Percentiles rank a stretch among this genome's conserved stretches.
These are phyloP conservation scores for Caenorhabditis drosophilae DNA, from an alignment of 2,888 invertebrate species.

Conservation along the genomic window DNA sequence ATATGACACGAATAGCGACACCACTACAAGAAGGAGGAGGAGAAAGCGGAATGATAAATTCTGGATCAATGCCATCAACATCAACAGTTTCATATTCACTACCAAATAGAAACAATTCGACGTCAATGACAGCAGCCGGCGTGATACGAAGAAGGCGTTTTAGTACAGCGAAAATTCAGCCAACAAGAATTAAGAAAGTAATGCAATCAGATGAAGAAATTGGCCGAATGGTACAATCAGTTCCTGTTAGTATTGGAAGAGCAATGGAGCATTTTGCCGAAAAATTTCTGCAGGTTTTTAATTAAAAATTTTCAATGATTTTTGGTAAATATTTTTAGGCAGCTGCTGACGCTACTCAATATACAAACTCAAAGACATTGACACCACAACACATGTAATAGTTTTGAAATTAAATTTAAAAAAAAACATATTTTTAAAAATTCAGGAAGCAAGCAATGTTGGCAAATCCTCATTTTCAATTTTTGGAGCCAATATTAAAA, in stretches of 20 bases:
- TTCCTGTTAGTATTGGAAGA: conserved; percentile 86
- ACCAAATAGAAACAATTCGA: background rate
- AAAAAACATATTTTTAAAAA: conserved; percentile 18
- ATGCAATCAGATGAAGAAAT: conserved; percentile 99
- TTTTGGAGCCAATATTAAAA: conserved; percentile 56
- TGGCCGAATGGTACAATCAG: conserved; percentile 98
- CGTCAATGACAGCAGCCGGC: conserved; percentile 12
- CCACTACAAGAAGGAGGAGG: no score
- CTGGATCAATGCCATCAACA: background rate
- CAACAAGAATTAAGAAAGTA: conserved; percentile 91
- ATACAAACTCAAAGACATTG: conserved; percentile 54
- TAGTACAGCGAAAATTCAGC: conserved; percentile 66
- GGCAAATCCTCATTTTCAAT: conserved; percentile 58
- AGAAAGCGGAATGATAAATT: no score
- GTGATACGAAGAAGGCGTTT: conserved; percentile 62
- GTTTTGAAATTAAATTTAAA: background rate
- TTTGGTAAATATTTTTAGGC: conserved; percentile 30
- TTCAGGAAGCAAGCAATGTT: conserved; percentile 59
- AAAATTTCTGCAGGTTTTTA: conserved; percentile 55
- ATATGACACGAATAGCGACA: no score
- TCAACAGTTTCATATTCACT: conserved; percentile 15
- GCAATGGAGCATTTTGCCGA: conserved; percentile 69
- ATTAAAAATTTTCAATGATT: background rate
- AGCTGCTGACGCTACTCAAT: conserved; percentile 37
- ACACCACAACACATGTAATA: conserved; percentile 64